phyloP scores from a whole-genome alignment of 2,113 vertebrate species.

The Leptosomus discolor region DNA sequence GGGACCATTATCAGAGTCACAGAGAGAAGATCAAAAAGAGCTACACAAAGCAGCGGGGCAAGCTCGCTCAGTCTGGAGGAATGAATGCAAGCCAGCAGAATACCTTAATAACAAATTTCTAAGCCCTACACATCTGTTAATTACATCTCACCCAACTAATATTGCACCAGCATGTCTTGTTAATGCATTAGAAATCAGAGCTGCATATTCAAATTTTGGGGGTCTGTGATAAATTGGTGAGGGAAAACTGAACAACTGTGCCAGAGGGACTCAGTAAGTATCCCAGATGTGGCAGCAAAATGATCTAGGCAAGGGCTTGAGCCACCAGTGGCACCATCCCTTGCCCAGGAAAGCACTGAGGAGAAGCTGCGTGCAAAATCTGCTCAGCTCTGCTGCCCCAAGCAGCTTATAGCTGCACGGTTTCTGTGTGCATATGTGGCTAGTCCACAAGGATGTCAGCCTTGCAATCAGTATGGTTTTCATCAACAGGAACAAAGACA shows the following conservation, averaged over 20 bases:
- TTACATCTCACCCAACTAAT: background rate
- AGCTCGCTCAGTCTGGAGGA: background rate
- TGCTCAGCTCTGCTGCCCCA: background rate
- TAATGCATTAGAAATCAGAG: background rate
- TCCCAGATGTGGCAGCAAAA: background rate
- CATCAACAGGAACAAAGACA: constrained; percentile 62
- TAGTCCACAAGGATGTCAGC: background rate
- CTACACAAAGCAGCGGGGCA: background rate
- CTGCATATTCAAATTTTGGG: background rate
- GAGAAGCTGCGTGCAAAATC: background rate
- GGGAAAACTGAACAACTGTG: background rate
- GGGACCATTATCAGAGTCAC: background rate
- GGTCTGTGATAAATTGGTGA: background rate
- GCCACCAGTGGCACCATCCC: background rate
- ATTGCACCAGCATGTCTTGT: background rate
- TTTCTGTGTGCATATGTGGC: background rate
- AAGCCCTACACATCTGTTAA: background rate
- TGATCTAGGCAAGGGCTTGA: background rate
- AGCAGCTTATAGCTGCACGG: background rate
- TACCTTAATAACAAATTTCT: background rate
- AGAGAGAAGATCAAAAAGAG: constrained; percentile 44
- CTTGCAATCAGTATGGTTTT: constrained; percentile 48
- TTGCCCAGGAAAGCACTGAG: accelerated
- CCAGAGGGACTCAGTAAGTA: background rate
- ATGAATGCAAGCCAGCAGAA: background rate